phyloP scores from a whole-genome alignment of 2,797 vertebrate genomes.

The Chelidonichthys spinosus region DNA sequence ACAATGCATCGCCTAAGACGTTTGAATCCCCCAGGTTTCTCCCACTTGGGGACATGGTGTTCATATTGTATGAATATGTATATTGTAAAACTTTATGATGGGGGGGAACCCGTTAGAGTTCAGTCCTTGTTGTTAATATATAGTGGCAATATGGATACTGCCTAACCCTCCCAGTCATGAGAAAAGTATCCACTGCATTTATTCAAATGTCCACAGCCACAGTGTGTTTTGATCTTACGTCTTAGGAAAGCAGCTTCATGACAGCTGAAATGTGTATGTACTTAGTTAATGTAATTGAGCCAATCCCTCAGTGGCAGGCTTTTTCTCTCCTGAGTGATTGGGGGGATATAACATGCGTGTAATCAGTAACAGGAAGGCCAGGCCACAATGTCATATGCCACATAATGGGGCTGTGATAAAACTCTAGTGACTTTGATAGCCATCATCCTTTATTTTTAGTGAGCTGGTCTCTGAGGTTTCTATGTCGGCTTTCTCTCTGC shows the following conservation, averaged over 20 bases:
- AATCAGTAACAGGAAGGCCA: slow-evolving; percentile 76
- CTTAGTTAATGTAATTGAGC: slow-evolving; percentile 69
- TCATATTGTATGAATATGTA: slow-evolving; percentile 36
- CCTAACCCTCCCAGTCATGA: slow-evolving; percentile 50
- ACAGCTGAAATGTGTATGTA: slow-evolving; percentile 71
- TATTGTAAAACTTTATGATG: slow-evolving; percentile 25
- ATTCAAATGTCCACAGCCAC: slow-evolving; percentile 55
- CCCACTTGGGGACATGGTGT: slow-evolving; percentile 52
- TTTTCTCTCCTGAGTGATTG: slow-evolving; percentile 72
- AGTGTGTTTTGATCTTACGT: slow-evolving; percentile 54
- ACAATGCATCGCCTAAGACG: slow-evolving; percentile 27
- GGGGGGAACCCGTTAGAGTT: slow-evolving; percentile 17
- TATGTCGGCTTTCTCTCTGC: slow-evolving; percentile 14
- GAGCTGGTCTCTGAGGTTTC: slow-evolving; percentile 22
- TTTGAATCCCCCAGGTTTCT: slow-evolving; percentile 61
- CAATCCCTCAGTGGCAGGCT: slow-evolving; percentile 72
- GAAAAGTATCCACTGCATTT: slow-evolving; percentile 50
- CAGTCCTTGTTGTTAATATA: slow-evolving; percentile 48
- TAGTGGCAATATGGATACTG: slow-evolving; percentile 58
- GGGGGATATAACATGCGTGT: slow-evolving; percentile 72
- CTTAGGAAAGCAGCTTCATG: slow-evolving; percentile 62
- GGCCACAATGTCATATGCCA: slow-evolving; percentile 55
- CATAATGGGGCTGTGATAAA: slow-evolving; percentile 55
- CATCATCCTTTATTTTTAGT: slow-evolving; percentile 35
- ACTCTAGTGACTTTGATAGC: slow-evolving; percentile 54